Evolutionary conservation across 2,888 invertebrate genomes (phyloP), one percentile per base, ranked within the genome.

Genomic region (Drosophila cracens): DNA sequence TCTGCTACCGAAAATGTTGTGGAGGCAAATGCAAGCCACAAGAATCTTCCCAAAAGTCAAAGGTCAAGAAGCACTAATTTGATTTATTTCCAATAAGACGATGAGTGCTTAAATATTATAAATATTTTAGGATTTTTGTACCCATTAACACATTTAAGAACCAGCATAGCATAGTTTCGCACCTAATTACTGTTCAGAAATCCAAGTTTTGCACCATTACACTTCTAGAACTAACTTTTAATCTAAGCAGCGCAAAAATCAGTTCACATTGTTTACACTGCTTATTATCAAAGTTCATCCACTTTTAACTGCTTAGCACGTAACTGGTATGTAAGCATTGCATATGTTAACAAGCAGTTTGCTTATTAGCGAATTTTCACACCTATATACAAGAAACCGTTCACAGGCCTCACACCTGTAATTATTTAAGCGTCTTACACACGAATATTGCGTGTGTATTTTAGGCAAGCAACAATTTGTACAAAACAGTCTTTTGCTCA

Each of bases 41-140:
- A 33, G 85, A 87, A 51, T 40, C 38, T 21, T 11, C 75, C 4
- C 63, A 71, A 36, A 87, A 82, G 38, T 33, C 85, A 63, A 85
- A 85, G 61, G 71, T 82, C n/a, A 85, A 85, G 51, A 89, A 80
- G 49, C 54, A 89, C 36, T 79, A 77, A 43, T 16, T 59, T 52
- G 40, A 72, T 51, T 25, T 54, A 38, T 25, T 57, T n/a, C 34
- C 53, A 13, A 49, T 48, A 71, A 51, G 27, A 67, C 61, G 33
- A 76, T 33, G 2, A 25, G 27, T 43, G 13, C 38, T 56, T 49
- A 1, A 8, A 7, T 21, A 21, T 21, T 21, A 21, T 21, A 21
- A 21, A 21, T 21, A 21, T 21, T 21, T 21, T 21, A 21, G 1
- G 11, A 4, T 40, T 10, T 21, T 11, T 25, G 25, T 25, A 46